Evolutionary conservation across 2,797 vertebrate species (phyloP), one percentile per base, ranked within the genome.

Genomic region (Karalla daura): DNA sequence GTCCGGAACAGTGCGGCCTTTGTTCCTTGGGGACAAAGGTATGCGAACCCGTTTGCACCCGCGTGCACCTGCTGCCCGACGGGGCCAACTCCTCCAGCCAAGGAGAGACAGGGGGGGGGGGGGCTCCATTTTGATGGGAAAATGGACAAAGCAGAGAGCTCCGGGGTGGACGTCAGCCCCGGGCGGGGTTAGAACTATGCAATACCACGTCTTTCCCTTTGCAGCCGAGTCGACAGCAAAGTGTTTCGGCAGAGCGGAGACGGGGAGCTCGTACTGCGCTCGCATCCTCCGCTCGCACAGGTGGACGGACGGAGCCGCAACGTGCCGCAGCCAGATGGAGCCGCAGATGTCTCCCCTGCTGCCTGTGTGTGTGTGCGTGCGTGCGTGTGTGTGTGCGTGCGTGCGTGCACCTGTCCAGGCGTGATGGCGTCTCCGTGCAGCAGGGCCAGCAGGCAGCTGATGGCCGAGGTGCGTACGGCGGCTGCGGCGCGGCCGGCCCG

Each of bases 371-470:
- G 27, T 41, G 5, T 12, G 3, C 27, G 35, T 7, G 7, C 33
- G 5, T 25, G 32, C 35, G 23, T 43, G 5, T 40, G 10, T 27
- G 32, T 41, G 28, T 43, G 32, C 35, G 23, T 43, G 5, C 33
- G 11, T 21, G 20, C 33, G 23, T 43, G 20, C 79, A 99, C 98
- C 96, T 96, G 95, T 80, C 91, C 65, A 12, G 89, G 84, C 2
- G 94, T 89, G 76, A 98, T 82, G 50, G 91, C 80, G 2, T 92
- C 91, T 8, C 94, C 93, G 49, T 94, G 94, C 76, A 95, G 77
- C 49, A 98, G 91, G 2, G 96, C 95, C 91, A 98, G 94, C 80
- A 98, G 92, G 84, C 96, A 98, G 68, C 96, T 96, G 56, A 98
- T 89, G 11, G 95, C 93, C 0, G 95, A 85, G 2, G 95, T 96